phyloP scores from a whole-genome alignment of 2,113 vertebrate genomes.

The Phoxinus phoxinus region DNA sequence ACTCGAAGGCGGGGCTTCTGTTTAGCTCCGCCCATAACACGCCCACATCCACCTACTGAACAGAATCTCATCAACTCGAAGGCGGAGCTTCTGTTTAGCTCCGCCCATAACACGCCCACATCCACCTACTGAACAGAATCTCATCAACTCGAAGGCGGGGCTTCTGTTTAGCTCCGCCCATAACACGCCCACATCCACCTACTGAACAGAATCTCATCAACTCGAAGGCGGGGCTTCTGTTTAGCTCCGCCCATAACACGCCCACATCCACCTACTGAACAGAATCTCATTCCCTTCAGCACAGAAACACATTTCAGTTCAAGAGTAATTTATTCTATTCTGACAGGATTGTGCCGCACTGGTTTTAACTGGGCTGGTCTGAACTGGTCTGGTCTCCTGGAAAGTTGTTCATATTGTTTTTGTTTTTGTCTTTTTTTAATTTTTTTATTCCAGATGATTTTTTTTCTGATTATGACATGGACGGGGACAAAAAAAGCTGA shows the following conservation, averaged over 20 bases:
- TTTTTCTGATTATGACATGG: constrained; percentile 66
- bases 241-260: too few relatives aligned
- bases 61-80: constrained; percentile 83
- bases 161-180: constrained; percentile 84
- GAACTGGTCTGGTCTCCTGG: constrained; percentile 61
- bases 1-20: constrained; percentile 87
- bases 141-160: constrained; percentile 88
- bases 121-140: constrained; percentile 70
- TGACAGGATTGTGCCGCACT: constrained; percentile 30
- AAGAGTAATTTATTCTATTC: constrained; percentile 33
- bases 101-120: constrained; percentile 75
- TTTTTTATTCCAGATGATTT: constrained; percentile 50
- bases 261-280: constrained; percentile 72
- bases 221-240: too few relatives aligned
- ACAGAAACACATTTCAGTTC: constrained; percentile 23
- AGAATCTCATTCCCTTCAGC: not conserved
- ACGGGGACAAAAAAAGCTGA: constrained; percentile 63
- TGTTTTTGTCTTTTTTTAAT: constrained; percentile 32
- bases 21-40: constrained; percentile 82
- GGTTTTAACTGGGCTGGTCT: constrained; percentile 67
- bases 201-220: too few relatives aligned
- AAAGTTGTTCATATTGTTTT: constrained; percentile 71
- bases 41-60: constrained; percentile 74
- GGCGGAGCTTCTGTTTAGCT: constrained; percentile 86
- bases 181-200: constrained; percentile 79